Evolutionary conservation across 1,140 invertebrate genomes (phyloP).

Genomic region (Eupeodes corollae): DNA sequence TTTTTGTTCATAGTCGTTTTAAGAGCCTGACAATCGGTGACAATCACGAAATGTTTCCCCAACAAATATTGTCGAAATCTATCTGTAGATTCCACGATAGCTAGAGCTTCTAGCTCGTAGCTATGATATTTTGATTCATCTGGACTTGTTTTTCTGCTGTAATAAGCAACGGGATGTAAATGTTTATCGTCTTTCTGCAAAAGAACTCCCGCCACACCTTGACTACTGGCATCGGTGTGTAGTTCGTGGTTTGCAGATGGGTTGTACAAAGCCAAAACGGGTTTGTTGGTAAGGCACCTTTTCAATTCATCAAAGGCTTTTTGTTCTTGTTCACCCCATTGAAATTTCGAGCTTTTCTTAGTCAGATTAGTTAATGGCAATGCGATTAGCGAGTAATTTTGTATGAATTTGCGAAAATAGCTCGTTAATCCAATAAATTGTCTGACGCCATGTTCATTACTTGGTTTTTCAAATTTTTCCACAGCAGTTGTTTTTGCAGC

Average conservation of each 20-base stretch:
- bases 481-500: too few species aligned
- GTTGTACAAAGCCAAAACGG: constrained; percentile 11
- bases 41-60: constrained; percentile 27
- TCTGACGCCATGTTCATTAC: constrained; percentile 12
- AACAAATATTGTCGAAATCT: constrained; percentile 29
- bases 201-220: constrained; percentile 22
- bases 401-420: constrained; percentile 18
- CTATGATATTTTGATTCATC: constrained; percentile 36
- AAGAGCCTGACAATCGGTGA: constrained; percentile 35
- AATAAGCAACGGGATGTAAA: constrained; percentile 34
- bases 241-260: too few species aligned
- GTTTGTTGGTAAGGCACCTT: constrained; percentile 4
- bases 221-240: constrained; percentile 23
- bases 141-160: constrained; percentile 27
- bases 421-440: too few species aligned
- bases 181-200: constrained; percentile 22
- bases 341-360: constrained; percentile 11
- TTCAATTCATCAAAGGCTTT: constrained; percentile 10
- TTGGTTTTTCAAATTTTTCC: too few species aligned
- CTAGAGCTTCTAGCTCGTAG: too few species aligned
- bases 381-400: constrained; percentile 14
- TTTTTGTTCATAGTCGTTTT: constrained; percentile 27
- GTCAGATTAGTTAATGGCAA: constrained; percentile 12
- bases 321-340: constrained; percentile 4
- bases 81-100: constrained; percentile 19